phyloP scores from a whole-genome alignment of 1,140 invertebrate species.

The Oscheius sp. region DNA sequence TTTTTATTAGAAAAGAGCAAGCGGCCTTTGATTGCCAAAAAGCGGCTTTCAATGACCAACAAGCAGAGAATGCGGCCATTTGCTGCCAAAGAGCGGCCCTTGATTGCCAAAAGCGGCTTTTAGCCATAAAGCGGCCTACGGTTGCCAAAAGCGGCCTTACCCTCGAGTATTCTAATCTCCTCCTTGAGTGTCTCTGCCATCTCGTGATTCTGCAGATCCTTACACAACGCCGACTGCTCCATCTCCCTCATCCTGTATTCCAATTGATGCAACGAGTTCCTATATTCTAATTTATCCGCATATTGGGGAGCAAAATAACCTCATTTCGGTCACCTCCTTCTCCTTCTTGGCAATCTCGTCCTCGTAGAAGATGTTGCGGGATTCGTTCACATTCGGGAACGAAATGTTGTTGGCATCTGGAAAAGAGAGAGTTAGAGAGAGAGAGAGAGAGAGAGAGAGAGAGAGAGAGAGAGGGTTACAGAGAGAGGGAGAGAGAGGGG shows the following conservation, averaged over 20 bases:
- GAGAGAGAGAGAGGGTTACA: neutral
- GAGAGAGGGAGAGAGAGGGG: neutral
- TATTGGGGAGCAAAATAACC: too few species aligned
- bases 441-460: neutral
- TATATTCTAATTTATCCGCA: neutral
- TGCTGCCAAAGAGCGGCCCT: too few species aligned
- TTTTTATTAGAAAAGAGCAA: neutral
- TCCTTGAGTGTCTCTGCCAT: slow-evolving; percentile 56
- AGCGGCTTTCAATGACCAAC: slow-evolving; percentile 4
- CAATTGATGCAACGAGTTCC: slow-evolving; percentile 45
- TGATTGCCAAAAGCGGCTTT: neutral
- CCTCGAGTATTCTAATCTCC: slow-evolving; percentile 55
- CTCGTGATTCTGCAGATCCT: slow-evolving; percentile 57
- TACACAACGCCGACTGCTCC: slow-evolving; percentile 50
- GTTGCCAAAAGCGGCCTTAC: slow-evolving; percentile 26
- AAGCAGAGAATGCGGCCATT: neutral
- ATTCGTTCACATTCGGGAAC: slow-evolving; percentile 36
- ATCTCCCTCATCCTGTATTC: slow-evolving; percentile 54
- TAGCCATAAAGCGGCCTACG: neutral
- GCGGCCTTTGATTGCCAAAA: too few species aligned
- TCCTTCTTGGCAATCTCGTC: slow-evolving; percentile 52
- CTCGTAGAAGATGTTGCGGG: slow-evolving; percentile 52
- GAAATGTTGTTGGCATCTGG: slow-evolving; percentile 7
- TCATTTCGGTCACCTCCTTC: slow-evolving; percentile 50
- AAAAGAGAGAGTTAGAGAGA: too few species aligned